Percentiles rank a stretch among this genome's conserved stretches.
These are phyloP conservation scores for Porites australiensis DNA, from an alignment of 64 coral and sea anemone genomes.

Conservation along the genomic window DNA sequence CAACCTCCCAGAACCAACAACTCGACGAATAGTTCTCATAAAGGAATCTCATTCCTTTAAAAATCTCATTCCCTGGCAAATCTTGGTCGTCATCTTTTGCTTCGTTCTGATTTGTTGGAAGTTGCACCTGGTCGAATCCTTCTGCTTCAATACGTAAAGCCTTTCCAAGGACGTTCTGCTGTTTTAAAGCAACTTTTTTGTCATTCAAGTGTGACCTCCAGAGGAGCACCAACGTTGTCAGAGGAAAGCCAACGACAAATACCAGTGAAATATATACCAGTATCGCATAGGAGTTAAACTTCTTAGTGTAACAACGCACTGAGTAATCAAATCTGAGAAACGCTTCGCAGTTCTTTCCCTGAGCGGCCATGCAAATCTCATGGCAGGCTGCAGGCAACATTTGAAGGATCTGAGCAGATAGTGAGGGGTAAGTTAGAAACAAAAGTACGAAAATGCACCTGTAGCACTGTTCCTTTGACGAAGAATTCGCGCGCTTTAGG, in stretches of 20 bases:
- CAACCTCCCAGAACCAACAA: conserved; percentile 37
- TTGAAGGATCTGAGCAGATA: conserved; percentile 28
- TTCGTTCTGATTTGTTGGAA: background rate
- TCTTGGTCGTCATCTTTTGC: background rate
- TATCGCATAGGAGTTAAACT: conserved; percentile 40
- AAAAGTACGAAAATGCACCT: conserved; percentile 41
- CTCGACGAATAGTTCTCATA: conserved; percentile 66
- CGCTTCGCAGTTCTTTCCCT: conserved; percentile 5
- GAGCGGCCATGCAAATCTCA: conserved; percentile 23
- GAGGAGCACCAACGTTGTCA: conserved; percentile 17
- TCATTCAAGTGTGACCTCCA: conserved; percentile 33
- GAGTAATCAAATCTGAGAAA: conserved; percentile 69
- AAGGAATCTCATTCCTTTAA: conserved; percentile 30
- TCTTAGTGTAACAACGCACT: conserved; percentile 22
- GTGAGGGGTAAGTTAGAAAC: conserved; percentile 45
- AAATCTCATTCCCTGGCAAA: background rate
- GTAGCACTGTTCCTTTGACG: conserved; percentile 34
- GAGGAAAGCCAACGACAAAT: conserved; percentile 42
- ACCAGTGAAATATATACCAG: background rate
- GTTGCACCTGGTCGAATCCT: too few relatives aligned
- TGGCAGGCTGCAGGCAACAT: conserved; percentile 54
- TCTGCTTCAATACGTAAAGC: background rate
- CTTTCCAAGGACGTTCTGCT: background rate
- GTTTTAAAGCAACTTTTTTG: background rate
- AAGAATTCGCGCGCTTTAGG: background rate